Evolutionary conservation across 2,113 vertebrate genomes (phyloP).

Genomic region (Grantiella picta): DNA sequence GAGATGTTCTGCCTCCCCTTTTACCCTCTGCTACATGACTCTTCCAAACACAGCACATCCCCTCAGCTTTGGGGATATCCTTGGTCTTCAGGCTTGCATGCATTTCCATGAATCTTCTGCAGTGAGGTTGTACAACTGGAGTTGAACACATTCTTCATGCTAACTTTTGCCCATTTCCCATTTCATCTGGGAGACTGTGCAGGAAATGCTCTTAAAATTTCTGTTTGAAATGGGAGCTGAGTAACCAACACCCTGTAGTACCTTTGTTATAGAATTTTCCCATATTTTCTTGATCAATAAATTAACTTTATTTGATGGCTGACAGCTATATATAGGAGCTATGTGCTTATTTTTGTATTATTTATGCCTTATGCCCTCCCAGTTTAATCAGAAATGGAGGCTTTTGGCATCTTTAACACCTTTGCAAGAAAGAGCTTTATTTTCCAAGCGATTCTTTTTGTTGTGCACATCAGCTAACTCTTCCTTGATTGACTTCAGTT

Average conservation of each 20-base stretch:
- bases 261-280: background rate
- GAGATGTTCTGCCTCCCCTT: background rate
- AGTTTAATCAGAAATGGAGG: background rate
- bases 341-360: background rate
- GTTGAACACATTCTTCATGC: background rate
- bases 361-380: background rate
- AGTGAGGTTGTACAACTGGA: too few relatives aligned
- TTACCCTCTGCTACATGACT: background rate
- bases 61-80: background rate
- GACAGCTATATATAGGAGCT: background rate
- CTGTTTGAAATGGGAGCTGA: background rate
- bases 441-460: conserved; percentile 4
- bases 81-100: background rate
- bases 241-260: background rate
- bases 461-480: background rate
- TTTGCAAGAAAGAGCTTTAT: background rate
- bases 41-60: background rate
- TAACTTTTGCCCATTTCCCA: background rate
- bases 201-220: background rate
- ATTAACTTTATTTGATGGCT: background rate
- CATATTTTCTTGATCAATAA: background rate
- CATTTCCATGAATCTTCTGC: background rate
- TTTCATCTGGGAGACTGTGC: background rate
- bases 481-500: conserved; percentile 65
- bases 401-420: background rate